Conservation (phyloP, 1,140 invertebrate species). For the Bicyclus anynana region DNA sequence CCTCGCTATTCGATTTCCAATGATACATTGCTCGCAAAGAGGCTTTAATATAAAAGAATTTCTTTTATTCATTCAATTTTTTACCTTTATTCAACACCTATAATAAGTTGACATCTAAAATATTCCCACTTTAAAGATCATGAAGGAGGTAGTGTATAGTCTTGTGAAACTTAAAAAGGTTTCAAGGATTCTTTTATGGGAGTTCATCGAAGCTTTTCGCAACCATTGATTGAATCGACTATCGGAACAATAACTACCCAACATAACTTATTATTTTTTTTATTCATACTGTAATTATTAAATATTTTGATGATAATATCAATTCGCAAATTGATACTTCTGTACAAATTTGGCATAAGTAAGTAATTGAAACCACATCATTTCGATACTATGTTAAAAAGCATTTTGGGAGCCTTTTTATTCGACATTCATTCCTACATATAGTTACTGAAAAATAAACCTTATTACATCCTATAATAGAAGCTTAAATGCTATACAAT, state of each 20-base stretch:
- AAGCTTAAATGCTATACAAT: neutral
- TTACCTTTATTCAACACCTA: neutral
- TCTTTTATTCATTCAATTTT: neutral
- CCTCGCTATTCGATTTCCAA: conserved; percentile 22
- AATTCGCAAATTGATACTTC: neutral
- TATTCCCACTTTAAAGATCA: too few species aligned
- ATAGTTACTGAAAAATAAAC: neutral
- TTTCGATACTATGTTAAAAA: neutral
- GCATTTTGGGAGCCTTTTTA: neutral
- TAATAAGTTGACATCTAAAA: too few species aligned
- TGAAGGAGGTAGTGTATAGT: too few species aligned
- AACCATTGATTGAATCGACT: too few species aligned
- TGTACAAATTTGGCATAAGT: neutral
- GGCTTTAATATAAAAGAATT: conserved; percentile 20
- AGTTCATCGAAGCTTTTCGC: too few species aligned
- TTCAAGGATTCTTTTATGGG: too few species aligned
- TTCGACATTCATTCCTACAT: neutral
- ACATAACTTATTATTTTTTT: too few species aligned
- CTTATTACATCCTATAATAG: neutral
- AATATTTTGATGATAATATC: neutral
- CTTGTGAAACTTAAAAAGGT: too few species aligned
- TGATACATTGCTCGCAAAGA: conserved; percentile 31
- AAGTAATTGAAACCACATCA: neutral
- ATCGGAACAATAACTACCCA: too few species aligned
- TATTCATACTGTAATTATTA: too few species aligned